A percentile compares a stretch with the other conserved stretches of the same genome.
Evolutionary conservation across 2,888 invertebrate species (phyloP).

Genomic region (Temnothorax ravouxi): DNA sequence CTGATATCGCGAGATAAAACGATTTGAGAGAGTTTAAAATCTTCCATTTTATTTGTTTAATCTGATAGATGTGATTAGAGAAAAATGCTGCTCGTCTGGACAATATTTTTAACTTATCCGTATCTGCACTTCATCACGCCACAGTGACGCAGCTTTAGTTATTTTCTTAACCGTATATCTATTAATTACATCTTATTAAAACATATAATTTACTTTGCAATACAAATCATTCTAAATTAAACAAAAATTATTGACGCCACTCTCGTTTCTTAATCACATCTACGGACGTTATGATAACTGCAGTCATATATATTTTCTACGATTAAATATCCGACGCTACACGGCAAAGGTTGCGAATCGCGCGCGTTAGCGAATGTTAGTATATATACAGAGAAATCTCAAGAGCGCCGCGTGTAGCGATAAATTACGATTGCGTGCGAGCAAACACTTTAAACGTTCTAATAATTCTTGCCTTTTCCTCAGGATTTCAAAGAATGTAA

Average conservation of each 20-base stretch:
- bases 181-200: background rate
- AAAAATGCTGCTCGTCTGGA: background rate
- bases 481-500: background rate
- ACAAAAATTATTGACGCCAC: background rate
- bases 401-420: background rate
- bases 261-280: background rate
- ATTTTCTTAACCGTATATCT: conserved; percentile 15
- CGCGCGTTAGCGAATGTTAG: background rate
- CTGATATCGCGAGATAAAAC: background rate
- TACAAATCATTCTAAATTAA: background rate
- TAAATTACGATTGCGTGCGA: background rate
- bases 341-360: background rate
- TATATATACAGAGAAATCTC: background rate
- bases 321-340: background rate
- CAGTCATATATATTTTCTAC: background rate
- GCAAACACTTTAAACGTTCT: conserved; percentile 1
- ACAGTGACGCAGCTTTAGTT: background rate
- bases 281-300: background rate
- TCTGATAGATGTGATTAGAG: background rate
- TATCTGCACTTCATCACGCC: background rate
- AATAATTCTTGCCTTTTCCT: background rate
- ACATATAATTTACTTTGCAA: background rate
- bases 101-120: conserved; percentile 18
- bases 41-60: background rate
- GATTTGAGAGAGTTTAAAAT: background rate